Base-by-base conservation (phyloP, 2,113 vertebrate genomes). In the Pitta sordida region DNA sequence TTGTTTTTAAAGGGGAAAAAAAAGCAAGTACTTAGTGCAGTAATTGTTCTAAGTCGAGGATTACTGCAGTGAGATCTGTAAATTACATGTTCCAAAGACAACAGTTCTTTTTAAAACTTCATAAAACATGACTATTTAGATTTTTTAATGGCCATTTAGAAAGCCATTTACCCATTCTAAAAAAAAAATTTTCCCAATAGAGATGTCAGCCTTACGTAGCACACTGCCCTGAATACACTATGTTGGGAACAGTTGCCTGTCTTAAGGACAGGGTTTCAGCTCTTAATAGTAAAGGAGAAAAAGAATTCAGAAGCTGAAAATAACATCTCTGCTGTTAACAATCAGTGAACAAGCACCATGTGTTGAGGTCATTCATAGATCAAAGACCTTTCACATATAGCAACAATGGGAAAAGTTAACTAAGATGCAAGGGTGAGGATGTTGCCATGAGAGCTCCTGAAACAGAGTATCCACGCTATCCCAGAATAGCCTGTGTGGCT, bases 271-370 rank as follows among this genome's bases (percentile, higher is more conserved):
- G 34, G 64, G 59, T 80, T 93, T 77, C 80, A 62, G 83, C 71
- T 77, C 32, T n/a, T 34, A 41, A 55, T 16, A 79, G 58, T 15
- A 37, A 88, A 86, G 67, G 20, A 63, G 56, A 63, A 70, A 80
- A 94, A 79, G 18, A 86, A 90, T 86, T 83, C 51, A 30, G 64
- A 59, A 88, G 83, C 86, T 94, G 91, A 95, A 96, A 91, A 92
- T 95, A 94, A 22, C 75, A 51, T 62, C 80, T 90, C 52, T 92
- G 51, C 80, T 74, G 46, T 58, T 92, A 83, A 58, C 76, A 77
- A 41, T 34, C 17, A 65, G 64, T 32, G 55, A 86, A 68, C 34
- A 46, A 91, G 80, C 86, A 83, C 63, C 93, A 81, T 70, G 86
- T 93, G 91, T 83, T 81, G 29, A 71, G 48, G 52, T 93, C 77